Evolutionary conservation across 2,888 invertebrate species (phyloP).

Genomic region (Protodeltote pygarga): DNA sequence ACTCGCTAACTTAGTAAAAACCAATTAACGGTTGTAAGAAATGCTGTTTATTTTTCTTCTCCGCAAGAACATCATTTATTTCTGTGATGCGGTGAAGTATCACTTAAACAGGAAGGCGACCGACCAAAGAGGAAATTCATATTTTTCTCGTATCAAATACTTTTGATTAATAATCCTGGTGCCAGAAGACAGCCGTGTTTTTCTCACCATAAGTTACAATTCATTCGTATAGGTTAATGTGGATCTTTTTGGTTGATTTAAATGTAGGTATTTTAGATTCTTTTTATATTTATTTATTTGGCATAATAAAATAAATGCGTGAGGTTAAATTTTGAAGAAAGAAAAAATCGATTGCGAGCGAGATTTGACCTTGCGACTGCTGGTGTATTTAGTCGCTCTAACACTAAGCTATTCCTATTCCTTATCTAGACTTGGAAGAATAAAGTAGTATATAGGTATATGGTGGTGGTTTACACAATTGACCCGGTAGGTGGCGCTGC

Average conservation of each 20-base stretch:
- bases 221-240: slow-evolving; percentile 72
- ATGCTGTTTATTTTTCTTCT: slow-evolving; percentile 26
- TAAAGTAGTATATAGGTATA: too few relatives aligned
- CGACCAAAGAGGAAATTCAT: slow-evolving; percentile 66
- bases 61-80: slow-evolving; percentile 34
- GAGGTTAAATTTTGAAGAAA: too few relatives aligned
- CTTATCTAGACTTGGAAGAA: too few relatives aligned
- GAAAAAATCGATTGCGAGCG: too few relatives aligned
- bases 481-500: too few relatives aligned
- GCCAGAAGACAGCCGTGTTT: slow-evolving; percentile 75
- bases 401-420: too few relatives aligned
- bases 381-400: too few relatives aligned
- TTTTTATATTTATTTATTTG: neutral
- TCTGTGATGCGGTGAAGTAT: slow-evolving; percentile 26
- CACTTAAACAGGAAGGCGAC: slow-evolving; percentile 50
- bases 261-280: neutral
- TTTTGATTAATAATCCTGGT: slow-evolving; percentile 79
- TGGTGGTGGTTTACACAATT: too few relatives aligned
- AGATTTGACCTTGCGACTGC: too few relatives aligned
- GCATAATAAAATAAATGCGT: too few relatives aligned
- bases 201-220: slow-evolving; percentile 80
- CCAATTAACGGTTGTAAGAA: slow-evolving; percentile 38
- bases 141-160: slow-evolving; percentile 77
- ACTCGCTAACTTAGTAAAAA: slow-evolving; percentile 39
- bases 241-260: slow-evolving; percentile 52